Conservation (phyloP, 1,140 invertebrate genomes). For the Ceratosolen solmsi region DNA sequence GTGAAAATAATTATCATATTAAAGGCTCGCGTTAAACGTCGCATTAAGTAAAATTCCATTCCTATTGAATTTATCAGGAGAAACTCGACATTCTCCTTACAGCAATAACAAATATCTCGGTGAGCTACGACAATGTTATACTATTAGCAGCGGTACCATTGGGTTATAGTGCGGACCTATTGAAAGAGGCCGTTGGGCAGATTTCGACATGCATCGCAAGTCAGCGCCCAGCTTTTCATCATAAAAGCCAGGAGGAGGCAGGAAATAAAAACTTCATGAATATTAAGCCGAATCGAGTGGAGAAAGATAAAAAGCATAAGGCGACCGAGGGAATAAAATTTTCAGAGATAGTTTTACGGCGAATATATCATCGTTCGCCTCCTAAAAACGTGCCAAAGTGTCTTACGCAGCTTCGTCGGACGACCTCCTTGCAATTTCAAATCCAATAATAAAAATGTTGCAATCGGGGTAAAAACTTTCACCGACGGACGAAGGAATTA, state of each 20-base stretch:
- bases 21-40: background rate
- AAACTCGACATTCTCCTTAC: background rate
- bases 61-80: background rate
- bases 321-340: background rate
- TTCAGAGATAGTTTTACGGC: too few relatives aligned
- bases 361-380: too few relatives aligned
- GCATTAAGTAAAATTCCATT: too few relatives aligned
- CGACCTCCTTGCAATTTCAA: background rate
- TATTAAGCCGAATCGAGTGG: background rate
- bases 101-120: background rate
- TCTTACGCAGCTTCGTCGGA: background rate
- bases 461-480: background rate
- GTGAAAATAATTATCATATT: background rate
- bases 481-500: background rate
- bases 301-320: background rate
- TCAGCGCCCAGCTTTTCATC: background rate
- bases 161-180: background rate
- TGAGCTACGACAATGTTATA: background rate
- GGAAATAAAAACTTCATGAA: background rate
- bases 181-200: background rate
- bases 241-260: background rate
- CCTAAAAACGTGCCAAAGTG: too few relatives aligned
- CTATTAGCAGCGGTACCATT: background rate
- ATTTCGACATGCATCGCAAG: background rate
- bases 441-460: background rate